Evolutionary conservation across 2,113 vertebrate genomes (phyloP).

Genomic region (Scomber japonicus): DNA sequence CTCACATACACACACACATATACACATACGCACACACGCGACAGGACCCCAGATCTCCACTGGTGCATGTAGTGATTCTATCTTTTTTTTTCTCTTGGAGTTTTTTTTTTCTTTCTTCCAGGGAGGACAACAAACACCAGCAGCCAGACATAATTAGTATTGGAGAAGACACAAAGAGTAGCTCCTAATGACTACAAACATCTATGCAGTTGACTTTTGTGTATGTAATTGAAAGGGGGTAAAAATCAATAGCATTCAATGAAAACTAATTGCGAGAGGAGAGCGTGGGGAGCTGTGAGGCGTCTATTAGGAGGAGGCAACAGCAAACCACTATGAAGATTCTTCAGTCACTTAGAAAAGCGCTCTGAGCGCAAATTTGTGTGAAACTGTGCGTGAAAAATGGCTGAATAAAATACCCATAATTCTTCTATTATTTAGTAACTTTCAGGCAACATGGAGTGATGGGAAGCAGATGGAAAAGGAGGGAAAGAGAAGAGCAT

Average conservation of each 20-base stretch:
- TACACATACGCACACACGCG: slow-evolving; percentile 40
- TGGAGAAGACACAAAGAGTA: slow-evolving; percentile 85
- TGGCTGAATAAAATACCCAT: slow-evolving; percentile 80
- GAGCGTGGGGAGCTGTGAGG: slow-evolving; percentile 65
- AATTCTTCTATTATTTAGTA: slow-evolving; percentile 86
- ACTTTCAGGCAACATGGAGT: slow-evolving; percentile 72
- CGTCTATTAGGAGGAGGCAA: slow-evolving; percentile 70
- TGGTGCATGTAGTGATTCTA: slow-evolving; percentile 82
- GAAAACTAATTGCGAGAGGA: slow-evolving; percentile 84
- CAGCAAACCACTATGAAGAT: slow-evolving; percentile 62
- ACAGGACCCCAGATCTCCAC: slow-evolving; percentile 79
- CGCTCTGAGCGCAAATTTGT: slow-evolving; percentile 80
- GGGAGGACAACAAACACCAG: slow-evolving; percentile 74
- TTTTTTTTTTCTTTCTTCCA: slow-evolving; percentile 65
- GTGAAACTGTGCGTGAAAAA: slow-evolving; percentile 86
- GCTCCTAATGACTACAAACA: slow-evolving; percentile 85
- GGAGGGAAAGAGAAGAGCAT: slow-evolving; percentile 23
- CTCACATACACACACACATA: slow-evolving; percentile 52
- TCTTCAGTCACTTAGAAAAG: slow-evolving; percentile 80
- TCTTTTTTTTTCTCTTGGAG: slow-evolving; percentile 73
- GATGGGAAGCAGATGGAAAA: slow-evolving; percentile 66
- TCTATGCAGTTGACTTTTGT: slow-evolving; percentile 82
- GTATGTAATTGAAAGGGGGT: slow-evolving; percentile 83
- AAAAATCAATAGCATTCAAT: slow-evolving; percentile 86
- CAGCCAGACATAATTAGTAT: slow-evolving; percentile 86